These are phyloP conservation scores for Drosophila novamexicana DNA, from an alignment of 1,140 invertebrate species.

Conservation along the genomic window DNA sequence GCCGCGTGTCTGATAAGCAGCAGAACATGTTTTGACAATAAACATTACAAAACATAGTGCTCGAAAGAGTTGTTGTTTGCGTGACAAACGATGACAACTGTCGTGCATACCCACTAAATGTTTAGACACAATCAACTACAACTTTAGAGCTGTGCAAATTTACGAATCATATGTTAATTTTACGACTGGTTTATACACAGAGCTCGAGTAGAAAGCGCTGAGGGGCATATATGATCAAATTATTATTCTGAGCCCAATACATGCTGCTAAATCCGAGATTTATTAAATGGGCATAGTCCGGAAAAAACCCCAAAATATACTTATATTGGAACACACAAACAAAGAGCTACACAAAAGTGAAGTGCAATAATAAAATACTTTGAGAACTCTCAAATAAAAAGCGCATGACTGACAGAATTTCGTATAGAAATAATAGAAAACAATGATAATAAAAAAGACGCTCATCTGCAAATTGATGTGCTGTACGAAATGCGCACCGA, in stretches of 20 bases:
- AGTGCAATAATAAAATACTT: slow-evolving; percentile 36
- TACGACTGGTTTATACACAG: slow-evolving; percentile 10
- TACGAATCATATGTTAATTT: slow-evolving; percentile 30
- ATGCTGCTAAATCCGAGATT: slow-evolving; percentile 8
- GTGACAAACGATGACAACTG: background rate
- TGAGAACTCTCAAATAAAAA: slow-evolving; percentile 14
- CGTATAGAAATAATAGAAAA: background rate
- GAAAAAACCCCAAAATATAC: slow-evolving; percentile 10
- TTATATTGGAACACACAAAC: slow-evolving; percentile 32
- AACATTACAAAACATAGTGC: background rate
- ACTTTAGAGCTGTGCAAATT: slow-evolving; percentile 10
- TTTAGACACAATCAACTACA: background rate
- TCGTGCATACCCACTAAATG: background rate
- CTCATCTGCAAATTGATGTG: slow-evolving; percentile 30
- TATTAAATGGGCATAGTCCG: slow-evolving; percentile 47
- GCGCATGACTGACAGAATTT: slow-evolving; percentile 3
- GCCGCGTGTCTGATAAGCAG: background rate
- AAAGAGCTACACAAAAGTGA: slow-evolving; percentile 19
- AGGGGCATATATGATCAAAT: background rate
- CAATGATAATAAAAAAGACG: background rate
- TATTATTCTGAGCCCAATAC: background rate
- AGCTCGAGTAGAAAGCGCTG: slow-evolving; percentile 12
- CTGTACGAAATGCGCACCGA: slow-evolving; percentile 68
- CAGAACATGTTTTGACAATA: background rate
- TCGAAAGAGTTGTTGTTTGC: too few relatives aligned